phyloP scores from a whole-genome alignment of 1,140 invertebrate genomes.

The Musca domestica region DNA sequence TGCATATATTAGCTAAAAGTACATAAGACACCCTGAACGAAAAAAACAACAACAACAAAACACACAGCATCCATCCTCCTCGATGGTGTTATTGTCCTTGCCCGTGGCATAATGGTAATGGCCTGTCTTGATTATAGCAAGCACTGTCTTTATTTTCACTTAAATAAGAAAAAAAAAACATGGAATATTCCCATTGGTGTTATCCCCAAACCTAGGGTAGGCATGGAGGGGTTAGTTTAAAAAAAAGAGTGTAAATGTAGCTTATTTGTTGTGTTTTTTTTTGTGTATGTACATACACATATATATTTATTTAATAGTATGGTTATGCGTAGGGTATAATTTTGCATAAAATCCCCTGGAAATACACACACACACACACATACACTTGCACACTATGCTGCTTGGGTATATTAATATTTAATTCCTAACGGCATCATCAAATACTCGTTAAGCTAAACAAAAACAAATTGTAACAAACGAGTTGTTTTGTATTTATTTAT shows the following conservation, averaged over 20 bases:
- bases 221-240: neutral
- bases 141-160: neutral
- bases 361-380: no score
- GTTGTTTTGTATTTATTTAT: constrained; percentile 9
- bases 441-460: constrained; percentile 29
- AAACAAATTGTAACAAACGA: constrained; percentile 17
- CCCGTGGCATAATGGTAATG: no score
- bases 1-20: neutral
- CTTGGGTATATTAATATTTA: constrained; percentile 24
- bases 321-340: neutral
- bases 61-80: neutral
- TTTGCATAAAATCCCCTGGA: constrained; percentile 14
- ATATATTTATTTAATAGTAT: neutral
- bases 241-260: neutral
- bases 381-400: no score
- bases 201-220: no score
- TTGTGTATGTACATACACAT: neutral
- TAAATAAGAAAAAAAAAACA: neutral
- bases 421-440: constrained; percentile 30
- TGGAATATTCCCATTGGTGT: no score
- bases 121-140: no score
- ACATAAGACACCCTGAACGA: no score
- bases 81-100: no score
- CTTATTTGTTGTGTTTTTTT: neutral
- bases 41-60: no score